Base-by-base conservation (phyloP, 2,113 vertebrate genomes). In the Tetrax tetrax region DNA sequence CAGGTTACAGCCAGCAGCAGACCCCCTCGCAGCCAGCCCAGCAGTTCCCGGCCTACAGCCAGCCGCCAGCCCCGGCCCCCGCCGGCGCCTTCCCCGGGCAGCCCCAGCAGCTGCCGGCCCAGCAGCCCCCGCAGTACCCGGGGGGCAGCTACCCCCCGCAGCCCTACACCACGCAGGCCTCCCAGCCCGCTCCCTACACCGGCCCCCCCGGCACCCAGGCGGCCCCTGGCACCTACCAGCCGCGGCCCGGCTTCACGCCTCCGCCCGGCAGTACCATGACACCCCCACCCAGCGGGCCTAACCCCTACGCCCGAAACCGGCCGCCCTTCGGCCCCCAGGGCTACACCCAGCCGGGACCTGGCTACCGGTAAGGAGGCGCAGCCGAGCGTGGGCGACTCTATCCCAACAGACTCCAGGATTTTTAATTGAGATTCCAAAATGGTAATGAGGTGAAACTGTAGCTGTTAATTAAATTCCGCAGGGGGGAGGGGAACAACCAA, bases 331-430 rank as follows among this genome's bases (percentile, higher is more conserved):
- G 98, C 76, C 70, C 96, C 21, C 99, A 99, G 98, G 99, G 99
- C 69, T 99, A 99, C 81, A 86, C 99, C 93, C 99, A 99, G 71
- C 99, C 99, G 0, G 99, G 99, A 47, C 99, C 99, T 5, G 99
- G 99, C 50, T 99, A 99, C 97, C 99, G 99, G 98, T 99, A 99
- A 99, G 96, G 78, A 83, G 82, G 8, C 20, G 85, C 72, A n/a
- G 16, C 64, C 48, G 18, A 6, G 4, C 29, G 9, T 8, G 6
- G 5, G 60, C 56, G 48, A 71, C 82, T 96, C 95, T 95, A 92
- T 96, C 97, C 97, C 54, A 2, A 95, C 81, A 95, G 97, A 96
- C 97, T 98, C 96, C 96, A 96, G 92, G 95, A 72, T 94, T 96
- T 97, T 93, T 93, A 95, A 91, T 90, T 95, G 97, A 97, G 97